Evolutionary conservation across 2,888 invertebrate genomes (phyloP).

Genomic region (Girardia tigrina): DNA sequence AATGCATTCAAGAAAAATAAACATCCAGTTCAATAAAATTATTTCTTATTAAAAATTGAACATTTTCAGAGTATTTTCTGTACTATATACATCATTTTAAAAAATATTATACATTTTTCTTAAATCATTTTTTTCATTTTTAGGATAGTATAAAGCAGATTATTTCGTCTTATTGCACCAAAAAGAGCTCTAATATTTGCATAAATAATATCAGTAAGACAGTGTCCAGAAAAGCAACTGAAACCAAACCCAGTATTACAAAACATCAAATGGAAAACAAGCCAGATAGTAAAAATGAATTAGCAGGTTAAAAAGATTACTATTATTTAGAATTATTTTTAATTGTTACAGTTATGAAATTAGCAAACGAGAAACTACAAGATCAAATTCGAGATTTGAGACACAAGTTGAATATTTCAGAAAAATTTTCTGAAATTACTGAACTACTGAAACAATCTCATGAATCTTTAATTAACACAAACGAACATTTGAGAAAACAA

Average conservation of each 20-base stretch:
- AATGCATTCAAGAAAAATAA: too few species aligned
- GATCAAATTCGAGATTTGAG: neutral
- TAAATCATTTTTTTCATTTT: too few species aligned
- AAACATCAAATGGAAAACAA: neutral
- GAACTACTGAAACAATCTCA: slow-evolving; percentile 16
- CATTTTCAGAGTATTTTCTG: too few species aligned
- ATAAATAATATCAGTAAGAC: too few species aligned
- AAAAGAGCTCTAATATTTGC: too few species aligned
- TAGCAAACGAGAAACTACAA: neutral
- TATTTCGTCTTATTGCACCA: too few species aligned
- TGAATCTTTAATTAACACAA: neutral
- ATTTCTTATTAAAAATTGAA: too few species aligned
- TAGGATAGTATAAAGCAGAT: too few species aligned
- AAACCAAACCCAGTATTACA: neutral
- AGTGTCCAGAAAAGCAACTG: too few species aligned
- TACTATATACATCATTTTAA: too few species aligned
- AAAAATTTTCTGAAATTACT: neutral
- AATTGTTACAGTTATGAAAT: neutral
- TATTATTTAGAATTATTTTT: neutral
- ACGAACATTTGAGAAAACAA: neutral
- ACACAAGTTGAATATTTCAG: neutral
- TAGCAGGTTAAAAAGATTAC: neutral
- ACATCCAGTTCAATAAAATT: too few species aligned
- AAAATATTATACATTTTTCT: too few species aligned
- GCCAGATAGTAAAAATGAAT: neutral